Conservation (phyloP, 53 echinoderm and acorn worm genomes). For the Holothuria scabra region DNA sequence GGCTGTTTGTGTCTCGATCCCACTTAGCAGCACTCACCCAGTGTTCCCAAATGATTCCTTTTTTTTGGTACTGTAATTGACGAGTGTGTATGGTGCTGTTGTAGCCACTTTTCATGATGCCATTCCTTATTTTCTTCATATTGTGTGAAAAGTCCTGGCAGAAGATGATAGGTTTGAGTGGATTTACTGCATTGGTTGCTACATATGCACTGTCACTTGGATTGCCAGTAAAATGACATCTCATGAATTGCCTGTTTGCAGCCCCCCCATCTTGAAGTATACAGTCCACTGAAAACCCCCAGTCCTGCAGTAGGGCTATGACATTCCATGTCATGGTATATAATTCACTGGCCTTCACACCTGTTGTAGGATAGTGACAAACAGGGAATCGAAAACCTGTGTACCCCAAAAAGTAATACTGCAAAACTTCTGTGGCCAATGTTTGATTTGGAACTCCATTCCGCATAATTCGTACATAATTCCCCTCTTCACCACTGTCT, state of each 20-base stretch:
- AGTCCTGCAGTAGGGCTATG: neutral
- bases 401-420: conserved; percentile 36
- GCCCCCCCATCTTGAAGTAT: conserved; percentile 10
- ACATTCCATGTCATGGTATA: conserved; percentile 22
- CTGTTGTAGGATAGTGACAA: conserved; percentile 37
- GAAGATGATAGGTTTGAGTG: neutral
- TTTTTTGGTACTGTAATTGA: neutral
- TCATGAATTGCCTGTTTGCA: conserved; percentile 45
- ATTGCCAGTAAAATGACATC: neutral
- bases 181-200: conserved; percentile 13
- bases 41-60: conserved; percentile 21
- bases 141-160: conserved; percentile 46
- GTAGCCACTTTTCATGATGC: conserved; percentile 36
- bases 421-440: neutral
- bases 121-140: conserved; percentile 37
- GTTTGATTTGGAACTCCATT: neutral
- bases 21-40: conserved; percentile 30
- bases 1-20: conserved; percentile 16
- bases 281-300: conserved; percentile 23
- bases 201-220: neutral
- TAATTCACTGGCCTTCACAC: conserved; percentile 22
- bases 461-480: neutral
- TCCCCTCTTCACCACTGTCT: conserved; percentile 23
- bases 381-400: conserved; percentile 42
- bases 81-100: conserved; percentile 4